Percentiles rank a stretch among this genome's conserved stretches.
phyloP scores from a whole-genome alignment of 2,888 invertebrate genomes.

The Ephialtes manifestator region DNA sequence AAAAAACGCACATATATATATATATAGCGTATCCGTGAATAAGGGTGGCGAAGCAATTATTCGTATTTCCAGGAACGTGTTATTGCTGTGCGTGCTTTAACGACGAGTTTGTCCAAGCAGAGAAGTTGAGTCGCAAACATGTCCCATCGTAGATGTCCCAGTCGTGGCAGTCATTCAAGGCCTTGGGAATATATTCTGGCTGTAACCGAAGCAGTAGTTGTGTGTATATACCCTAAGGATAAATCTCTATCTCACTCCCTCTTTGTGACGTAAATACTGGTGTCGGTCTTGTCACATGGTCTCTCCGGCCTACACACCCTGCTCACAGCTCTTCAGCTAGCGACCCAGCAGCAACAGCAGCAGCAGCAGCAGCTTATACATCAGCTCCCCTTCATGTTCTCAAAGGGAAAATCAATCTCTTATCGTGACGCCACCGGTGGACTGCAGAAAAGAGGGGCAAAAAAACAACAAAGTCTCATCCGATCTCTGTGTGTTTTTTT shows the following conservation, averaged over 20 bases:
- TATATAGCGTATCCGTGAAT: background rate
- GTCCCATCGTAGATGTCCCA: background rate
- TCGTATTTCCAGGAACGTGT: slow-evolving; percentile 1
- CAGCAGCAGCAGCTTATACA: slow-evolving; percentile 24
- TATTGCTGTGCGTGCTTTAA: slow-evolving; percentile 36
- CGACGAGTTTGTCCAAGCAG: slow-evolving; percentile 25
- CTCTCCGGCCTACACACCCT: slow-evolving; percentile 19
- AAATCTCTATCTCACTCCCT: slow-evolving; percentile 58
- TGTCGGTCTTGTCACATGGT: slow-evolving; percentile 57
- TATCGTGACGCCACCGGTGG: slow-evolving; percentile 60
- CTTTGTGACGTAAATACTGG: slow-evolving; percentile 62
- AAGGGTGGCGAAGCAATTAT: slow-evolving; percentile 5
- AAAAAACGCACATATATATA: background rate
- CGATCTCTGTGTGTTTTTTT: slow-evolving; percentile 37
- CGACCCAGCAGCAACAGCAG: slow-evolving; percentile 5
- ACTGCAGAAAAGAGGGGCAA: slow-evolving; percentile 50
- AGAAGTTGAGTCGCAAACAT: slow-evolving; percentile 25
- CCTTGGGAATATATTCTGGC: slow-evolving; percentile 10
- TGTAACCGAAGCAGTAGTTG: background rate
- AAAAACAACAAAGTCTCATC: slow-evolving; percentile 22
- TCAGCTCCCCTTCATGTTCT: slow-evolving; percentile 49
- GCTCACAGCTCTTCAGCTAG: slow-evolving; percentile 14
- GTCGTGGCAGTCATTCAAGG: background rate
- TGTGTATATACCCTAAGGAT: slow-evolving; percentile 18
- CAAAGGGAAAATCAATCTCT: slow-evolving; percentile 67